A percentile compares a stretch with the other conserved stretches of the same genome.
Conservation (phyloP, 1,140 invertebrate species). For the Trichonephila inaurata region DNA sequence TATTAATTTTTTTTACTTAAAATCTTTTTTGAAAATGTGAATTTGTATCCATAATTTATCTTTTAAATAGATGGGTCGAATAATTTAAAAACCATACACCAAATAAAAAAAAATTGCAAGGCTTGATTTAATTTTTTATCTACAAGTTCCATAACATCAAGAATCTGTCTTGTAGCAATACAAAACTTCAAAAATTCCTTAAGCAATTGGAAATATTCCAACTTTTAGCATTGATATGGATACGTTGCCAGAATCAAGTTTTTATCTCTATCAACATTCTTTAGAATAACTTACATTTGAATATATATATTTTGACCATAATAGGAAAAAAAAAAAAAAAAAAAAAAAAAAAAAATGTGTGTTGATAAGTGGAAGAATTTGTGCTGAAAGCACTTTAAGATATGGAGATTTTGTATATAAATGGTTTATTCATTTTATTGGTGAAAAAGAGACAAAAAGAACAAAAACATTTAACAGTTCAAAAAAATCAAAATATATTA, state of each 20-base stretch:
- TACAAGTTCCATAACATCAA: too few species aligned
- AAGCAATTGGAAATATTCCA: constrained; percentile 11
- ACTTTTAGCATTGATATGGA: not conserved
- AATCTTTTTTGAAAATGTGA: too few species aligned
- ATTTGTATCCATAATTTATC: too few species aligned
- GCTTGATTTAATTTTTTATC: too few species aligned
- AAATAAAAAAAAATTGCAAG: too few species aligned
- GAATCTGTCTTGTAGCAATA: too few species aligned
- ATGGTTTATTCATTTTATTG: not conserved
- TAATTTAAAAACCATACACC: too few species aligned
- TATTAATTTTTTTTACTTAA: too few species aligned
- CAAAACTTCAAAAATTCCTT: not conserved
- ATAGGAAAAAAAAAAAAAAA: not conserved
- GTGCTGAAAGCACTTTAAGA: not conserved
- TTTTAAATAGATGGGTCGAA: too few species aligned
- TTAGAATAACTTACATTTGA: not conserved
- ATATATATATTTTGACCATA: not conserved
- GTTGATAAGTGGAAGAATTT: not conserved
- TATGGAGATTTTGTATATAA: not conserved
- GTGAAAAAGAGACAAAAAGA: not conserved
- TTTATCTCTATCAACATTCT: constrained; percentile 19
- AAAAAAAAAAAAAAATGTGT: not conserved
- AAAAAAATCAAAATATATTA: too few species aligned
- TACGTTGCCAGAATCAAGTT: constrained; percentile 3
- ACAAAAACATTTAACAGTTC: not conserved